Percentiles rank a stretch among this genome's conserved stretches.
phyloP scores from a whole-genome alignment of 2,888 invertebrate species.

The Odontothrips loti region DNA sequence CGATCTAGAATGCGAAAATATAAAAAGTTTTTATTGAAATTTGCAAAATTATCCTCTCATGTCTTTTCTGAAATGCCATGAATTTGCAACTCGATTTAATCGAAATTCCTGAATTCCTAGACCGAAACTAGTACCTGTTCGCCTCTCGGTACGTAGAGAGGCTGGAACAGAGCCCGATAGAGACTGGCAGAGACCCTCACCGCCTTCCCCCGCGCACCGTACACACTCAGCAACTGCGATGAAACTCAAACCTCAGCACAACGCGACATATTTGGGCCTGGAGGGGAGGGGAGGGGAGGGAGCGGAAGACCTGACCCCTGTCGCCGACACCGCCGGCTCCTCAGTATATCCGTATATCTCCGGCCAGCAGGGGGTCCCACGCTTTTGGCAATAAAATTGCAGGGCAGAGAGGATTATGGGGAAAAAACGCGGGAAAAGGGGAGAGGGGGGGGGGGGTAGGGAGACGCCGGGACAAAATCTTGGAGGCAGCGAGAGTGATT shows the following conservation, averaged over 20 bases:
- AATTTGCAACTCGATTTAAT: no score
- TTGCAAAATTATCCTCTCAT: no score
- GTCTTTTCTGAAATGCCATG: no score
- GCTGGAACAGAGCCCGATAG: no score
- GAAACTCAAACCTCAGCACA: neutral
- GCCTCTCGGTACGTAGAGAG: no score
- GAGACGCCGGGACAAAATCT: neutral
- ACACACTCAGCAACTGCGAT: neutral
- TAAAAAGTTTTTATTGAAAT: no score
- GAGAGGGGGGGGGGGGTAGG: neutral
- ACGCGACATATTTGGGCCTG: neutral
- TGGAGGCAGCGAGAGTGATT: no score
- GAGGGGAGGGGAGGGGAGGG: neutral
- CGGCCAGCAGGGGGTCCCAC: neutral
- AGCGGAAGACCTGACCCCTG: neutral
- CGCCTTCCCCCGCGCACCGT: no score
- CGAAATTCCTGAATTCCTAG: no score
- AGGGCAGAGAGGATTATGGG: neutral
- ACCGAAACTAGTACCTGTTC: no score
- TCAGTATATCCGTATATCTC: neutral
- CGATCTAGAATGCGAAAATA: no score
- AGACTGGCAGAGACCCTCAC: no score
- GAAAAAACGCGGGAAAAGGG: neutral
- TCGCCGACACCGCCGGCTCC: neutral
- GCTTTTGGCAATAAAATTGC: neutral